A percentile compares a stretch with the other conserved stretches of the same genome.
Evolutionary conservation across 2,888 invertebrate species (phyloP).

Genomic region (Tiliacea citrago): DNA sequence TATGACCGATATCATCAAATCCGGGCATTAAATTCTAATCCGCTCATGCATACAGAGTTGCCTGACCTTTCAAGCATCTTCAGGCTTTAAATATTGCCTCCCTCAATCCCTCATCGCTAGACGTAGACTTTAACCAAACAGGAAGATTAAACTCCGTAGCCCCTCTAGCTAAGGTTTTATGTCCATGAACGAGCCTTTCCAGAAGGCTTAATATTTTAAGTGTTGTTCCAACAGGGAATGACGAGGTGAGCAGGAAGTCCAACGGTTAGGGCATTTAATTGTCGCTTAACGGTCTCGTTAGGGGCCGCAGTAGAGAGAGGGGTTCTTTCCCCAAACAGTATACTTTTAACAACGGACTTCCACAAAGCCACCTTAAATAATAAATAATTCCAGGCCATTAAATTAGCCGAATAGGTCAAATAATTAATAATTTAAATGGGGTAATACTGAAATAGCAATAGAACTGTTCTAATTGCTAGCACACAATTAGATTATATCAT

Average conservation of each 20-base stretch:
- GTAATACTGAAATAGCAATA: background rate
- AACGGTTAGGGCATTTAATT: slow-evolving; percentile 47
- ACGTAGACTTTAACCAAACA: background rate
- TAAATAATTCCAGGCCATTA: background rate
- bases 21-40: background rate
- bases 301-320: slow-evolving; percentile 43
- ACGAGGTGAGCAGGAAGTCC: slow-evolving; percentile 22
- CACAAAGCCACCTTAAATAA: slow-evolving; percentile 1
- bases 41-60: no score
- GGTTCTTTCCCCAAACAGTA: slow-evolving; percentile 26
- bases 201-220: slow-evolving; percentile 17
- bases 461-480: background rate
- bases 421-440: background rate
- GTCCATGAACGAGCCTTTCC: background rate
- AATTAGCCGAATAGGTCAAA: slow-evolving; percentile 4
- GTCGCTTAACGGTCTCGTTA: slow-evolving; percentile 49
- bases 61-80: background rate
- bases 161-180: background rate
- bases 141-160: background rate
- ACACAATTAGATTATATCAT: slow-evolving; percentile 12
- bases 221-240: background rate
- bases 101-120: background rate
- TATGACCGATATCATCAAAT: background rate
- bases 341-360: no score
- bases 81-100: slow-evolving; percentile 4